Conservation (phyloP, 2,797 vertebrate species). For the Sebastes paucispinis region DNA sequence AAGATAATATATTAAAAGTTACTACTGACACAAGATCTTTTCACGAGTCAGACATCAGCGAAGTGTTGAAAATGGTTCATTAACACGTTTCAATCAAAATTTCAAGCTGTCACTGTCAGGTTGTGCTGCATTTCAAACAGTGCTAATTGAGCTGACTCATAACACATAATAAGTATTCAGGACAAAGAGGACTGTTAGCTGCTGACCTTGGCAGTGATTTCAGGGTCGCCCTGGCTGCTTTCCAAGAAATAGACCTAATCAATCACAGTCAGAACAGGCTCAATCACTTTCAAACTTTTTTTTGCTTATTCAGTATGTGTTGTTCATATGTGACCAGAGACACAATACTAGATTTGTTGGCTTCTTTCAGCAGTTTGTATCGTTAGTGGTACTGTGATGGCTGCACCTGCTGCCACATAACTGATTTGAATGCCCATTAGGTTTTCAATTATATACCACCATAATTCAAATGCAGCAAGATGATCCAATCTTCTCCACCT, state of each 20-base stretch:
- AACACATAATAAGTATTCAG: slow-evolving; percentile 7
- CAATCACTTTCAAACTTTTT: background rate
- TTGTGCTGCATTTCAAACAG: background rate
- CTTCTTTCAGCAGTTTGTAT: background rate
- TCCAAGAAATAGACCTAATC: slow-evolving; percentile 4
- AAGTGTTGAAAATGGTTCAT: background rate
- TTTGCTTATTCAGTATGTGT: background rate
- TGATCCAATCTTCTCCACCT: too few relatives aligned
- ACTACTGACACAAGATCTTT: background rate
- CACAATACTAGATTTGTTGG: background rate
- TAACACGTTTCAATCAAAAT: slow-evolving; percentile 19
- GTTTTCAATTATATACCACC: too few relatives aligned
- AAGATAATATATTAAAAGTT: slow-evolving; percentile 9
- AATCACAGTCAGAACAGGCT: background rate
- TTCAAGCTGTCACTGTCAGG: background rate
- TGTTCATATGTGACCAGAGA: background rate
- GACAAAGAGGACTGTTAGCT: background rate
- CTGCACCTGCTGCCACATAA: background rate
- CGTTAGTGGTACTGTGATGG: background rate
- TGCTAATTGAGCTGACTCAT: slow-evolving; percentile 9
- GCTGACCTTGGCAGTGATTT: slow-evolving; percentile 16
- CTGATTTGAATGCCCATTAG: background rate
- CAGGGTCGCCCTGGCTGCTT: background rate
- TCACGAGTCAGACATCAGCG: slow-evolving; percentile 16
- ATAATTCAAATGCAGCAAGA: too few relatives aligned